Conservation (phyloP, 2,797 vertebrate genomes). For the Silurus lanzhouensis region DNA sequence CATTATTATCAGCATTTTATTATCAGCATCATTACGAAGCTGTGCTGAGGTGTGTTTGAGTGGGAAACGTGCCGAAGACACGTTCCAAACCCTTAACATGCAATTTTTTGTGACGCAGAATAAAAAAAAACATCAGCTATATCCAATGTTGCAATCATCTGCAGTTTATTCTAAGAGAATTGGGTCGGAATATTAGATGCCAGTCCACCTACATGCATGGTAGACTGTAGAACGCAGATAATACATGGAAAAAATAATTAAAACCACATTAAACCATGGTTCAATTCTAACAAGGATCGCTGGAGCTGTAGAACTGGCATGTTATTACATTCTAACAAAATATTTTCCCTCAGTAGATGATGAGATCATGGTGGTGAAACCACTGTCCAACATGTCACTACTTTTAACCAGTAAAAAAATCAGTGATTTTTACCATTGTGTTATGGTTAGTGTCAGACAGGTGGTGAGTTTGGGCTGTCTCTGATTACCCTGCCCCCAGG, state of each 20-base stretch:
- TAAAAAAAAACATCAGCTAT: not conserved
- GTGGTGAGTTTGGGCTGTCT: not conserved
- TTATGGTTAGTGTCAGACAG: too few relatives aligned
- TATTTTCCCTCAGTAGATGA: too few relatives aligned
- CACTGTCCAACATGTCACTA: too few relatives aligned
- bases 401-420: too few relatives aligned
- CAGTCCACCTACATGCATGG: not conserved
- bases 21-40: not conserved
- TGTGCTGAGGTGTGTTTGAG: not conserved
- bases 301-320: not conserved
- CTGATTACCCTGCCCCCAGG: slow-evolving; percentile 30
- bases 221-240: not conserved
- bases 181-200: not conserved
- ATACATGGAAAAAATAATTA: not conserved
- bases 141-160: not conserved
- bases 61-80: too few relatives aligned
- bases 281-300: not conserved
- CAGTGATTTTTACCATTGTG: too few relatives aligned
- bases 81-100: not conserved
- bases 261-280: not conserved
- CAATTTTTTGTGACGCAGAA: not conserved
- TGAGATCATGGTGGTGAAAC: too few relatives aligned
- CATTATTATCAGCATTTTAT: not conserved
- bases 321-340: too few relatives aligned
- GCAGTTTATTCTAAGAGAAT: not conserved